phyloP scores from a whole-genome alignment of 1,140 invertebrate genomes.

The Pinna nobilis region DNA sequence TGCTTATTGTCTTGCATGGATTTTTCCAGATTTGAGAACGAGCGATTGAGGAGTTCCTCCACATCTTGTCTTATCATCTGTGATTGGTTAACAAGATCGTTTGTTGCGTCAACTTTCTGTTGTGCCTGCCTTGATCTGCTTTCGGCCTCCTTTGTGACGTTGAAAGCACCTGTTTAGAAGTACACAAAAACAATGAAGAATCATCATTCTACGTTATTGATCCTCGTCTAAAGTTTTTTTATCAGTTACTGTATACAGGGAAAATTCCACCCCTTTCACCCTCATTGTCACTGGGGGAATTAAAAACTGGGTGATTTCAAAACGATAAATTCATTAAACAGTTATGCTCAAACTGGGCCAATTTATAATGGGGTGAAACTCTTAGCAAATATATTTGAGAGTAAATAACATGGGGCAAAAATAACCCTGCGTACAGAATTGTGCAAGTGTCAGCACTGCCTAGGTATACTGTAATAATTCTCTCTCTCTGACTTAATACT shows the following conservation, averaged over 20 bases:
- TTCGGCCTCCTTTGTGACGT: conserved; percentile 89
- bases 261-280: neutral
- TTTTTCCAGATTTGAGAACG: conserved; percentile 82
- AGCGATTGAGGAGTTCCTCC: conserved; percentile 84
- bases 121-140: conserved; percentile 82
- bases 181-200: neutral
- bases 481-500: too few relatives aligned
- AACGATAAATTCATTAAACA: too few relatives aligned
- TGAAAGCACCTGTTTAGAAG: conserved; percentile 83
- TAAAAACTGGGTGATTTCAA: neutral
- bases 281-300: neutral
- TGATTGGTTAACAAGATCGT: conserved; percentile 82
- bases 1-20: conserved; percentile 80
- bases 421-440: too few relatives aligned
- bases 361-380: too few relatives aligned
- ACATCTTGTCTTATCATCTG: conserved; percentile 85
- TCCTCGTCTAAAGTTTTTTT: too few relatives aligned
- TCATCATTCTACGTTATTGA: neutral
- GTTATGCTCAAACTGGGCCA: too few relatives aligned
- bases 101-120: conserved; percentile 77
- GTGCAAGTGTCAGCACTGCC: too few relatives aligned
- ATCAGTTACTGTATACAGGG: too few relatives aligned
- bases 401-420: too few relatives aligned
- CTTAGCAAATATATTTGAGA: too few relatives aligned
- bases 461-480: too few relatives aligned